Evolutionary conservation across 1,140 invertebrate genomes (phyloP).

Genomic region (Drosophila melanica): DNA sequence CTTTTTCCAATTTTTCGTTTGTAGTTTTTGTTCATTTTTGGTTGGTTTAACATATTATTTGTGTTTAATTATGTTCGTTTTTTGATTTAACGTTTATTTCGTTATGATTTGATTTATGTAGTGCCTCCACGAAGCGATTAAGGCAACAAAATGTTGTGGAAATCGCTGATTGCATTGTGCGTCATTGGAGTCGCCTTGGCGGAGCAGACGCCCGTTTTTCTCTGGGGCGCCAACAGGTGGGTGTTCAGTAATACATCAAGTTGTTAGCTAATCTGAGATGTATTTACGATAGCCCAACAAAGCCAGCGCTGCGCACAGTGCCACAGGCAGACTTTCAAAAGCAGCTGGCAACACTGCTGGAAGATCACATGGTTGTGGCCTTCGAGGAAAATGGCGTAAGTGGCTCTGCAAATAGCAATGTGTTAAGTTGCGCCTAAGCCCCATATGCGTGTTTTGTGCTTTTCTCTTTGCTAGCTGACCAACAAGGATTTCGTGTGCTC

Average conservation of each 20-base stretch:
- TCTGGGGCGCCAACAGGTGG: constrained; percentile 82
- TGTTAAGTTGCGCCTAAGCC: background rate
- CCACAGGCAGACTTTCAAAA: constrained; percentile 62
- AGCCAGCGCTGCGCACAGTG: constrained; percentile 67
- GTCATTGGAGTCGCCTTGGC: constrained; percentile 76
- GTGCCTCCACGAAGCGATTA: constrained; percentile 52
- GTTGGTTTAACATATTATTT: constrained; percentile 54
- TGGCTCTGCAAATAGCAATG: constrained; percentile 1
- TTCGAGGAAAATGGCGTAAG: constrained; percentile 81
- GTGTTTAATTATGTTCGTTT: constrained; percentile 44
- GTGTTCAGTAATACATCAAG: constrained; percentile 24
- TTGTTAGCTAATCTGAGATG: constrained; percentile 7
- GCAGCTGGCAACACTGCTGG: constrained; percentile 52
- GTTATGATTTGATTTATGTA: constrained; percentile 25
- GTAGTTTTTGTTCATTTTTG: constrained; percentile 78
- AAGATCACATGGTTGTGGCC: constrained; percentile 78
- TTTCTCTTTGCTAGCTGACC: constrained; percentile 48
- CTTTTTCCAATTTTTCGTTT: constrained; percentile 71
- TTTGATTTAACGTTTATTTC: constrained; percentile 48
- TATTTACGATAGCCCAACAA: constrained; percentile 41
- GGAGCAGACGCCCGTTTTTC: constrained; percentile 77
- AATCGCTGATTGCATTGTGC: constrained; percentile 79
- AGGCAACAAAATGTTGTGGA: constrained; percentile 69
- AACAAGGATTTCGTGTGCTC: constrained; percentile 73
- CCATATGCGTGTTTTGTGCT: background rate